A percentile compares a stretch with the other conserved stretches of the same genome.
These are phyloP conservation scores for Mallotus villosus DNA, from an alignment of 2,797 vertebrate genomes.

Conservation along the genomic window DNA sequence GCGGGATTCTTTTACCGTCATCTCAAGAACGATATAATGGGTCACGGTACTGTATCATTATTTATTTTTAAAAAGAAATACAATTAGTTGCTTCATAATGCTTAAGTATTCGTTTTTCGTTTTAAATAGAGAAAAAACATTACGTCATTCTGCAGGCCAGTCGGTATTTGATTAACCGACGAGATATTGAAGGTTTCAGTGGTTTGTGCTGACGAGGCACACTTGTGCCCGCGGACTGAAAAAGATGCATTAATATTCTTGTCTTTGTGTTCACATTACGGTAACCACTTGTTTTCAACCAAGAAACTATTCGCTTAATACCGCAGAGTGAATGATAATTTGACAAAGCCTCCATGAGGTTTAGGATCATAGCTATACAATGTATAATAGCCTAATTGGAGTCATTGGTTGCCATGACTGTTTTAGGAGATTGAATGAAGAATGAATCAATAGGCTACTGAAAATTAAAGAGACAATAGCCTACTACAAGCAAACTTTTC, in stretches of 20 bases:
- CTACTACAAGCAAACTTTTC: no score
- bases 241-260: slow-evolving; percentile 70
- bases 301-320: no score
- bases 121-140: slow-evolving; percentile 71
- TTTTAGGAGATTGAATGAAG: no score
- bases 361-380: no score
- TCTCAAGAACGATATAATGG: slow-evolving; percentile 29
- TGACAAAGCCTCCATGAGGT: no score
- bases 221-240: slow-evolving; percentile 52
- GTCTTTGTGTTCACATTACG: slow-evolving; percentile 71
- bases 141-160: slow-evolving; percentile 94
- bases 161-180: slow-evolving; percentile 86
- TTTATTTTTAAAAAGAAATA: slow-evolving; percentile 8
- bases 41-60: neutral
- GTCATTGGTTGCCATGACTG: neutral
- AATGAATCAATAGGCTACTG: no score
- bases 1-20: slow-evolving; percentile 47
- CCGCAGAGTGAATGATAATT: no score
- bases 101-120: slow-evolving; percentile 32
- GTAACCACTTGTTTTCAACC: neutral
- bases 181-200: slow-evolving; percentile 77
- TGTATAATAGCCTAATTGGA: no score
- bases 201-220: slow-evolving; percentile 81
- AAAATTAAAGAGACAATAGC: no score
- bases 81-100: slow-evolving; percentile 3